These are phyloP conservation scores for Bubo bubo DNA, from an alignment of 2,113 vertebrate genomes.

Conservation along the genomic window DNA sequence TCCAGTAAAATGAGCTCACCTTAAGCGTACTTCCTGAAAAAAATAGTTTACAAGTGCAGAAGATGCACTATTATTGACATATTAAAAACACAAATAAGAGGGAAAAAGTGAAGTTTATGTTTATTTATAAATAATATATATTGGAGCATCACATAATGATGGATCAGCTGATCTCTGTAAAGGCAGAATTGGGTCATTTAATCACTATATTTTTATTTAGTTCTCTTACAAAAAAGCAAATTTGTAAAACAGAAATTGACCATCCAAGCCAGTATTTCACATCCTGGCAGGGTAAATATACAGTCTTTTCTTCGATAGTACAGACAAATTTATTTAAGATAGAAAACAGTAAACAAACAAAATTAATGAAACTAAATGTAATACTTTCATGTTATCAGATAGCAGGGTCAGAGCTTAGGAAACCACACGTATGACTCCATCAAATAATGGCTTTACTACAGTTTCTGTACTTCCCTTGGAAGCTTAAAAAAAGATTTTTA, in stretches of 20 bases:
- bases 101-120: background rate
- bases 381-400: background rate
- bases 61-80: background rate
- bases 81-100: background rate
- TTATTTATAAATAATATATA: background rate
- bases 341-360: background rate
- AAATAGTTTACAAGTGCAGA: background rate
- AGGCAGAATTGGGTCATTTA: background rate
- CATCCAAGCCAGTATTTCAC: background rate
- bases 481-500: background rate
- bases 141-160: background rate
- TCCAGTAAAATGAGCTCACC: background rate
- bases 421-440: background rate
- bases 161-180: background rate
- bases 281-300: rapidly evolving
- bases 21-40: background rate
- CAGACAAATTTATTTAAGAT: background rate
- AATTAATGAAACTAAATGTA: background rate
- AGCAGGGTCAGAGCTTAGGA: background rate
- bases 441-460: background rate
- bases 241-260: background rate
- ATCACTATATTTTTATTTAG: background rate
- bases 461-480: background rate
- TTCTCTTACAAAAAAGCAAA: background rate
- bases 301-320: background rate